Conservation (phyloP, 2,113 vertebrate genomes). For the Archilochus colubris region DNA sequence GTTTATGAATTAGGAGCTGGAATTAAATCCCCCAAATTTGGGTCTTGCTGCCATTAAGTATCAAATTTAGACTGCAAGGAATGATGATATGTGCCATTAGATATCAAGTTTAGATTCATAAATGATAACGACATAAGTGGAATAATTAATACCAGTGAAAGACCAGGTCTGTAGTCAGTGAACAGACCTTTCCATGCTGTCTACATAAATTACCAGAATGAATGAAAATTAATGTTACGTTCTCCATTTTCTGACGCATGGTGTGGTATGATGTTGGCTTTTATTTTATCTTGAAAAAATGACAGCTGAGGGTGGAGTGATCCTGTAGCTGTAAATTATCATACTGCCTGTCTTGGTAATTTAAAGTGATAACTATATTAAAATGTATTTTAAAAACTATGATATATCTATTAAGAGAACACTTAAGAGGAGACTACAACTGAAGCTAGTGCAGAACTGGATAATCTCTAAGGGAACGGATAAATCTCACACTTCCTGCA, state of each 20-base stretch:
- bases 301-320: neutral
- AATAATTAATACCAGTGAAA: slow-evolving; percentile 2
- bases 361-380: neutral
- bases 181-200: neutral
- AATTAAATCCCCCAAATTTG: neutral
- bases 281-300: neutral
- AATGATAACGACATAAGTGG: neutral
- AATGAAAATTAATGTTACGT: neutral
- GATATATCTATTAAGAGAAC: neutral
- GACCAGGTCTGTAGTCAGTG: neutral
- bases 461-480: neutral
- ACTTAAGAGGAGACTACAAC: neutral
- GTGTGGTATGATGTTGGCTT: neutral
- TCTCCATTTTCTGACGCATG: neutral
- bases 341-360: neutral
- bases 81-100: neutral
- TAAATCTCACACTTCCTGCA: neutral
- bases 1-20: slow-evolving; percentile 19
- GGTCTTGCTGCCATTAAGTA: slow-evolving; percentile 1
- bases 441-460: neutral
- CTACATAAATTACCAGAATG: neutral
- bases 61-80: neutral
- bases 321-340: neutral
- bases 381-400: neutral
- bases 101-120: neutral